Base-by-base conservation (phyloP, 2,113 vertebrate species). In the Eulacestoma nigropectus region DNA sequence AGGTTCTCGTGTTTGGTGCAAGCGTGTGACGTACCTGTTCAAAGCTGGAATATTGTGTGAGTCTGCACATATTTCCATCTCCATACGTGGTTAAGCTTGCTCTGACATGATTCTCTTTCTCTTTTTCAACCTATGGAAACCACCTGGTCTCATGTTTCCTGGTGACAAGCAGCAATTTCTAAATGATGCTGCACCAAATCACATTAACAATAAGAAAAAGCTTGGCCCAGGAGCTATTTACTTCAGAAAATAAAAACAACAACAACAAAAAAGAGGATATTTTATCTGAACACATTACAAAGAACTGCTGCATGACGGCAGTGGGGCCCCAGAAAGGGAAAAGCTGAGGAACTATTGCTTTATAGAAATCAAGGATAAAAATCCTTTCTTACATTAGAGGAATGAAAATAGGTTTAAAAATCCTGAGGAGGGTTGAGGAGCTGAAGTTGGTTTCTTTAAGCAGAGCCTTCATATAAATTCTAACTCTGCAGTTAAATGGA, bases 311-410 rank as follows among this genome's bases (percentile, higher is more conserved):
- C 56, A 73, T 1, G 4, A 96, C 80, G 84, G 68, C 91, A 95
- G 65, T 82, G 87, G 80, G 81, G 56, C 55, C 67, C 35, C 83
- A 64, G 95, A 80, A 96, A 97, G 62, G 74, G 83, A 95, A 93
- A 90, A 90, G 78, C 57, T 73, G 69, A 95, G 77, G 27, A 95
- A 27, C 49, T 95, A 63, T 56, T 90, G 12, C 73, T 90, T 94
- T 94, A 80, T 72, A 67, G 85, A 97, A 97, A 97, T 73, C 37
- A 74, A 93, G 90, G 44, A 80, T 32, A 95, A 60, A 70, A 80
- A 44, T 90, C 81, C 76, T 85, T 94, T 87, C 59, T 84, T 72
- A 84, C 16, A 53, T 60, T 80, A 78, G 47, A 85, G 57, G 65
- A 77, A 68, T 35, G 33, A 92, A 79, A 64, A 82, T 56, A 42